Conservation (phyloP, 1,140 invertebrate genomes). For the Scaptodrosophila lebanonensis region DNA sequence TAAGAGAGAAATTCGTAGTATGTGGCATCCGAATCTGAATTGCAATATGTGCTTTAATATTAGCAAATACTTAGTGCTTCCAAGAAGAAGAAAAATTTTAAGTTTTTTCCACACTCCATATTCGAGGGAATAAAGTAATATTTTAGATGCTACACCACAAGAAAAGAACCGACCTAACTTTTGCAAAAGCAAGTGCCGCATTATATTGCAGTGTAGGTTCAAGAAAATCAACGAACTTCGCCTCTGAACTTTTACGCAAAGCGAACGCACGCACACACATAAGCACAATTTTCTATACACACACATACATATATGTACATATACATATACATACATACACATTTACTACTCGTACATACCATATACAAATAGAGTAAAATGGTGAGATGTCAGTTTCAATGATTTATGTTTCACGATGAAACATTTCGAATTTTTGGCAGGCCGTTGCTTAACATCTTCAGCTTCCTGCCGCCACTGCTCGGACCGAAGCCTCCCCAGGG, state of each 20-base stretch:
- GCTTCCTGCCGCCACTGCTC: neutral
- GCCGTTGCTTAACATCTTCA: constrained; percentile 38
- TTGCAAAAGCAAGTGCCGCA: too few relatives aligned
- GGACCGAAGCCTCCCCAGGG: neutral
- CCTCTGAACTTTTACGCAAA: constrained; percentile 1
- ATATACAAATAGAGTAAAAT: constrained; percentile 67
- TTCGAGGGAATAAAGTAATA: too few relatives aligned
- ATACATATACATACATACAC: neutral
- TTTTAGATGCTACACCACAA: too few relatives aligned
- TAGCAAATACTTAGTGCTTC: too few relatives aligned
- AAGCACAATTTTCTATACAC: constrained; percentile 14
- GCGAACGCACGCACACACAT: neutral
- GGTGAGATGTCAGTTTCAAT: constrained; percentile 74
- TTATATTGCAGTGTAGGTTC: constrained; percentile 9
- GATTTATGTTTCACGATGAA: constrained; percentile 73
- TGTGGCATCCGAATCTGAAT: too few relatives aligned
- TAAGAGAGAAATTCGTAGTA: too few relatives aligned
- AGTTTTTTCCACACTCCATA: too few relatives aligned
- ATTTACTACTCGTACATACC: too few relatives aligned
- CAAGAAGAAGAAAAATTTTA: too few relatives aligned
- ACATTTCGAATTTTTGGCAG: constrained; percentile 64
- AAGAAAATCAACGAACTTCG: neutral
- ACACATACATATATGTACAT: constrained; percentile 2
- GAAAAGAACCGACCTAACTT: too few relatives aligned
- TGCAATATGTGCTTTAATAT: too few relatives aligned